Conservation (phyloP, 2,113 vertebrate genomes). For the Lycaon pictus region DNA sequence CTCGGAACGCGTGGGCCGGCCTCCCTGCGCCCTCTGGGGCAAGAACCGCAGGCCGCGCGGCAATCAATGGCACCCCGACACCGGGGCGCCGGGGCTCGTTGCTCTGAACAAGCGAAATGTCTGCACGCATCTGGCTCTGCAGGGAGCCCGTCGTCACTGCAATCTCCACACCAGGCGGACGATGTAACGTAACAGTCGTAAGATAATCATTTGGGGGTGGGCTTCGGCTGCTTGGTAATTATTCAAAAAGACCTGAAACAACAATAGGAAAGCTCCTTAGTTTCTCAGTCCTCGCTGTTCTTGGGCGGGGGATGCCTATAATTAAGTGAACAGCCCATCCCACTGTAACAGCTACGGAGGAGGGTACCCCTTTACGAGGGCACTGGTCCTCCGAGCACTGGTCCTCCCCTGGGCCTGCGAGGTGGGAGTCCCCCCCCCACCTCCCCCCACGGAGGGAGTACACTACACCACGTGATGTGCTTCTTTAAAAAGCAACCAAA, state of each 20-base stretch:
- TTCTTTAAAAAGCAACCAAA: neutral
- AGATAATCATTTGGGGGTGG: constrained; percentile 84
- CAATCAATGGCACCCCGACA: neutral
- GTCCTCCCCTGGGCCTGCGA: fast-evolving
- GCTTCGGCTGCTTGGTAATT: constrained; percentile 74
- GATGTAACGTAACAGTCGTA: constrained; percentile 87
- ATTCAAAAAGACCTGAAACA: constrained; percentile 85
- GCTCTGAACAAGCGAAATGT: neutral
- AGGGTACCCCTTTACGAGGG: neutral
- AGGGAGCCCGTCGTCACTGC: constrained; percentile 72
- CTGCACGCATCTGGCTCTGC: neutral
- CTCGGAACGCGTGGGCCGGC: neutral
- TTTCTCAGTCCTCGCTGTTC: neutral
- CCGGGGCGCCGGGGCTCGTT: neutral
- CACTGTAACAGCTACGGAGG: fast-evolving
- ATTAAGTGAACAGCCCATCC: neutral
- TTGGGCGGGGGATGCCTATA: fast-evolving
- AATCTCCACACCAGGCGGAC: constrained; percentile 88
- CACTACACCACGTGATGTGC: fast-evolving
- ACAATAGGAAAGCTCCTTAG: constrained; percentile 28
- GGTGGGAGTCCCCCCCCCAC: neutral
- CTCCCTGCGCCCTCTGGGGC: neutral
- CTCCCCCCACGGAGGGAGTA: neutral
- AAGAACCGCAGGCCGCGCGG: neutral
- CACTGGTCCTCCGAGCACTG: fast-evolving